Evolutionary conservation across 2,113 vertebrate genomes (phyloP), one percentile per base, ranked within the genome.

Genomic region (Pomatorhinus ruficollis): DNA sequence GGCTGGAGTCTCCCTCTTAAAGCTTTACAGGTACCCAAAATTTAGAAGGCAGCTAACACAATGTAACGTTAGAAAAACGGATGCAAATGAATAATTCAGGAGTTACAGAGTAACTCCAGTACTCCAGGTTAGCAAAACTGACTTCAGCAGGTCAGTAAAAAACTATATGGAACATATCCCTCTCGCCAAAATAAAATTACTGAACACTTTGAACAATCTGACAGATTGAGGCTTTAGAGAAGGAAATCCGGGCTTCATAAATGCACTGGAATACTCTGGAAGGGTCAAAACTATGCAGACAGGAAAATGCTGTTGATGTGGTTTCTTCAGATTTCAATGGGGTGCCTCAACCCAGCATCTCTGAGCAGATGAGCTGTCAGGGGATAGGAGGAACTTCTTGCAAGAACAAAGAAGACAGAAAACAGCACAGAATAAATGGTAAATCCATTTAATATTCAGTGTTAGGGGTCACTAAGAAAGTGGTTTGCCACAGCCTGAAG

Each of bases 321-420:
- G 3, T 56, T 89, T 54, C 31, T 27, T 91, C n/a, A 40, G 52
- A 64, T 87, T 76, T 87, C 85, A 80, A 0, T 17, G 16, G 23
- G 30, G 4, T 44, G 15, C 25, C 23, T 71, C 63, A 64, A 4
- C 0, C 0, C 14, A 69, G 49, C 22, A 57, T 54, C 20, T 76
- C 45, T 54, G 81, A 76, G 80, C 47, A 75, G 12, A n/a, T n/a
- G 53, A 75, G 42, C 30, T 20, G 1, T 31, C 66, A 65, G 13
- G 3, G 20, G 12, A 64, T 2, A 39, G 18, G 4, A 79, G 24
- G 65, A 83, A n/a, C 24, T 57, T 75, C 40, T 61, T 79, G 9
- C 27, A 57, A 30, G 20, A 56, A 39, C 14, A 70, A 93, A 79
- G 6, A 47, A 83, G 27, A 47, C 15, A 79, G n/a, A 66, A 86